phyloP scores from a whole-genome alignment of 2,113 vertebrate species.

The Cottus gobio region DNA sequence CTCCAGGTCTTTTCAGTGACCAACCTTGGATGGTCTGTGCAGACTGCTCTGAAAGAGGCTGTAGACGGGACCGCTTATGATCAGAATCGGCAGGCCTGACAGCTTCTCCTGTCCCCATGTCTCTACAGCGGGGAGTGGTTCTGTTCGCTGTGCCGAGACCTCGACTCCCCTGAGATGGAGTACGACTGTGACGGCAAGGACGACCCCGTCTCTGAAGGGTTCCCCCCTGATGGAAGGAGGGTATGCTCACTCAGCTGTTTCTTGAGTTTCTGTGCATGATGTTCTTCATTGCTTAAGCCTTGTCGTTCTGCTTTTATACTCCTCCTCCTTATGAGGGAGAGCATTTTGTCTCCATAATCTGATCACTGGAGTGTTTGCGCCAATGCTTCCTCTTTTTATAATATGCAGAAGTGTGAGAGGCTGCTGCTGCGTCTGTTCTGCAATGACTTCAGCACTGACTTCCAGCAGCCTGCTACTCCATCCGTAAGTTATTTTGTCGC shows the following conservation, averaged over 20 bases:
- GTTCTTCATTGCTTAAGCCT: not conserved
- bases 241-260: constrained; percentile 62
- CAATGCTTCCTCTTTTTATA: not conserved
- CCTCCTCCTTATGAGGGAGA: not conserved
- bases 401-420: constrained; percentile 90
- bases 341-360: not conserved
- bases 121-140: constrained; percentile 94
- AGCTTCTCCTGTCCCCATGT: not conserved
- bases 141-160: constrained; percentile 92
- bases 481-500: constrained; percentile 82
- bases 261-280: not conserved
- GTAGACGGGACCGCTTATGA: too few species aligned
- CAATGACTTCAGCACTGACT: constrained; percentile 94
- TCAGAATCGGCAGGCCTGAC: not conserved
- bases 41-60: not conserved
- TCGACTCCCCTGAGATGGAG: constrained; percentile 89
- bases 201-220: constrained; percentile 69
- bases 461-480: constrained; percentile 93
- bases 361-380: not conserved
- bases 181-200: constrained; percentile 87
- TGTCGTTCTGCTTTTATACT: not conserved
- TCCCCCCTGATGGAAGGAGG: constrained; percentile 85
- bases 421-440: constrained; percentile 92
- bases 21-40: not conserved
- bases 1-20: not conserved